A percentile compares a stretch with the other conserved stretches of the same genome.
Evolutionary conservation across 2,113 vertebrate species (phyloP).

Genomic region (Ictalurus furcatus): DNA sequence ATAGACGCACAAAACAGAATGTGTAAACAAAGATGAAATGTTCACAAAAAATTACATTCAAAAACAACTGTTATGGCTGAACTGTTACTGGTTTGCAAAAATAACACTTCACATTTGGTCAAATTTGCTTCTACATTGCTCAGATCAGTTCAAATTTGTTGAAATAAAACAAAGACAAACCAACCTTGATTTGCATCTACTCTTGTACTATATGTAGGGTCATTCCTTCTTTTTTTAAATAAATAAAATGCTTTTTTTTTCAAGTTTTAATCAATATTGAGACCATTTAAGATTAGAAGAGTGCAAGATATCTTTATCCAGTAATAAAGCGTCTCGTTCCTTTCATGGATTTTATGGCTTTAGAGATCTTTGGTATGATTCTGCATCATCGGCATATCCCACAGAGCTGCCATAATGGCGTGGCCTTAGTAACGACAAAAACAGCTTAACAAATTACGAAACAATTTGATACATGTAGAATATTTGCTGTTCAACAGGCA

Average conservation of each 20-base stretch:
- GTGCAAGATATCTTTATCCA: conserved; percentile 11
- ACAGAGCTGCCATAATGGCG: conserved; percentile 54
- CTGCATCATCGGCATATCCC: conserved; percentile 18
- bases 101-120: conserved; percentile 19
- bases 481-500: background rate
- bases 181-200: background rate
- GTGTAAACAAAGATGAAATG: conserved; percentile 66
- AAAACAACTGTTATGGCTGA: conserved; percentile 54
- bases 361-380: conserved; percentile 57
- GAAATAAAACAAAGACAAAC: background rate
- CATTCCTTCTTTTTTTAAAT: background rate
- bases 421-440: background rate
- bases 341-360: conserved; percentile 63
- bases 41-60: conserved; percentile 64
- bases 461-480: background rate
- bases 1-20: conserved; percentile 63
- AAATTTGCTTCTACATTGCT: background rate
- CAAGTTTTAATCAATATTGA: background rate
- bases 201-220: background rate
- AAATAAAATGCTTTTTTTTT: conserved; percentile 8
- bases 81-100: conserved; percentile 12
- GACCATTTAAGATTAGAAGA: conserved; percentile 16
- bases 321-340: conserved; percentile 20
- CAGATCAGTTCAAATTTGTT: background rate
- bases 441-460: background rate